Percentiles rank a stretch among this genome's conserved stretches.
phyloP scores from a whole-genome alignment of 2,888 invertebrate genomes.

The Erebia palarica region DNA sequence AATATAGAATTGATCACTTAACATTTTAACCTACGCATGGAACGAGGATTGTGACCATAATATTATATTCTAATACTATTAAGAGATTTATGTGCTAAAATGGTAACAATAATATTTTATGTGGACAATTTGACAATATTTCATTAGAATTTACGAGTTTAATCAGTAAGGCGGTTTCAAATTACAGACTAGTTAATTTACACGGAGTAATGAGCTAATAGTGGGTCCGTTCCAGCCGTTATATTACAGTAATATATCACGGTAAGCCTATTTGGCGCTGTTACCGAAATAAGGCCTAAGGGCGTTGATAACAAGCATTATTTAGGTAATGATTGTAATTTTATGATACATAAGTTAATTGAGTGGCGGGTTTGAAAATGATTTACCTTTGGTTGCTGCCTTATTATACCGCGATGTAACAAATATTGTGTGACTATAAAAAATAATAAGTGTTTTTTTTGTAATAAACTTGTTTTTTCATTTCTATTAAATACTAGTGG shows the following conservation, averaged over 20 bases:
- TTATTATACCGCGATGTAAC: no score
- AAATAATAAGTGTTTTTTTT: no score
- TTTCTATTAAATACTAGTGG: no score
- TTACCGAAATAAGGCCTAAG: conserved; percentile 24
- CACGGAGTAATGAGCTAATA: conserved; percentile 26
- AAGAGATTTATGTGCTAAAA: not conserved
- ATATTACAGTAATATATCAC: conserved; percentile 31
- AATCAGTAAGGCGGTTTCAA: conserved; percentile 25
- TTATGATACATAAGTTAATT: not conserved
- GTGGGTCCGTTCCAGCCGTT: conserved; percentile 18
- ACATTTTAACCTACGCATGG: no score
- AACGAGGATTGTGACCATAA: no score
- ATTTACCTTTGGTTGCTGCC: not conserved
- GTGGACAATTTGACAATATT: conserved; percentile 5
- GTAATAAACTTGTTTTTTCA: no score
- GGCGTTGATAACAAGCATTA: conserved; percentile 18
- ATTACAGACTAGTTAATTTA: conserved; percentile 26
- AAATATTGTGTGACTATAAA: no score
- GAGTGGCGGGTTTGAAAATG: not conserved
- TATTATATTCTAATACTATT: no score
- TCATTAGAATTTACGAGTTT: conserved; percentile 24
- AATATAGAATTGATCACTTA: no score
- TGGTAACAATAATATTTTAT: not conserved
- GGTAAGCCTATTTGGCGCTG: conserved; percentile 29
- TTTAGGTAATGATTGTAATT: conserved; percentile 17